phyloP scores from a whole-genome alignment of 1,140 invertebrate species.

The Wasmannia auropunctata region DNA sequence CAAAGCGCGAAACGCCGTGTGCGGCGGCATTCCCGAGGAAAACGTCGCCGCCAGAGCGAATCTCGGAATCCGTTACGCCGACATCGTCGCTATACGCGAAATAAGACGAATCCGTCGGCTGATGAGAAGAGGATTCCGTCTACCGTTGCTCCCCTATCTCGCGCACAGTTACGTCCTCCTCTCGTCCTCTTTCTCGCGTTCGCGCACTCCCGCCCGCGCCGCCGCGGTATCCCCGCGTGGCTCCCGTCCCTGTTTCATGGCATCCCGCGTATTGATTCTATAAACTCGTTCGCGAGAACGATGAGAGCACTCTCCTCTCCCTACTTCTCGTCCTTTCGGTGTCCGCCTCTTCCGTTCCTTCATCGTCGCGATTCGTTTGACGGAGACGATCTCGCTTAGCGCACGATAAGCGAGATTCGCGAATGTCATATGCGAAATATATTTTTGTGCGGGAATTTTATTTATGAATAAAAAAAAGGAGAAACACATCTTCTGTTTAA shows the following conservation, averaged over 20 bases:
- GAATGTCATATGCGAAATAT: conserved; percentile 16
- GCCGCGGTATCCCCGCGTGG: background rate
- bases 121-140: conserved; percentile 37
- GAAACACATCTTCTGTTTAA: background rate
- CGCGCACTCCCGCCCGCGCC: background rate
- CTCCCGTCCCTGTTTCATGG: conserved; percentile 31
- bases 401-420: background rate
- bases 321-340: conserved; percentile 4
- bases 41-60: conserved; percentile 6
- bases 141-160: background rate
- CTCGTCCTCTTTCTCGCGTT: conserved; percentile 18
- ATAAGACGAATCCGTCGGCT: conserved; percentile 41
- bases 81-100: conserved; percentile 15
- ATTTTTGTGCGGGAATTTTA: conserved; percentile 3
- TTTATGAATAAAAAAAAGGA: background rate
- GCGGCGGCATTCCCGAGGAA: background rate
- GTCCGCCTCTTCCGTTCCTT: background rate
- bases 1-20: background rate
- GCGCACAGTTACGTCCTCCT: conserved; percentile 19
- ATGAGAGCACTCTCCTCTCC: conserved; percentile 19
- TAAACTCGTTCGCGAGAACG: conserved; percentile 61
- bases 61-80: conserved; percentile 40
- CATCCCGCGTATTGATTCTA: conserved; percentile 61
- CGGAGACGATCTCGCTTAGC: background rate
- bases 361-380: conserved; percentile 10